phyloP scores from a whole-genome alignment of 2,888 invertebrate genomes.

The Caenorhabditis wallacei region DNA sequence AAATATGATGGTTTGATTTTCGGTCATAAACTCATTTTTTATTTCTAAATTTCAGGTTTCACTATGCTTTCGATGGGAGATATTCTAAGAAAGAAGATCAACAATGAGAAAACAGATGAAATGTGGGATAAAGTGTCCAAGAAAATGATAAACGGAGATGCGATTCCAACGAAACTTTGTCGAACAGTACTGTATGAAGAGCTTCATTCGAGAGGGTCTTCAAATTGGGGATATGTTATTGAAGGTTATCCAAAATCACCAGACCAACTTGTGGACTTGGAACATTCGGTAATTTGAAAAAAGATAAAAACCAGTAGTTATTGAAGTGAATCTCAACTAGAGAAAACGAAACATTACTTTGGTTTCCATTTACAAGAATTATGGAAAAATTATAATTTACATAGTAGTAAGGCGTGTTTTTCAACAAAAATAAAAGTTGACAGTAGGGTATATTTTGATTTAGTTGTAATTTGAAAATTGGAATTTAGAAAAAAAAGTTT shows the following conservation, averaged over 20 bases:
- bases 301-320: too few species aligned
- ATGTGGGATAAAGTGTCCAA: conserved; percentile 81
- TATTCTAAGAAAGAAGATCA: conserved; percentile 83
- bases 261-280: conserved; percentile 83
- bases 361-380: too few species aligned
- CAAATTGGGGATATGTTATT: conserved; percentile 84
- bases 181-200: conserved; percentile 82
- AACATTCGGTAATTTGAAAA: conserved; percentile 70
- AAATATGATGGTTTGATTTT: conserved; percentile 81
- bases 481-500: too few species aligned
- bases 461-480: too few species aligned
- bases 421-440: too few species aligned
- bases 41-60: conserved; percentile 79
- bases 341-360: too few species aligned
- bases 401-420: too few species aligned
- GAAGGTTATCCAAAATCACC: conserved; percentile 85
- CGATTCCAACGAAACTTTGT: conserved; percentile 83
- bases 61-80: conserved; percentile 82
- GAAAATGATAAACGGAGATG: conserved; percentile 82
- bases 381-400: too few species aligned
- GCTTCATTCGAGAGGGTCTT: conserved; percentile 78
- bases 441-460: too few species aligned
- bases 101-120: conserved; percentile 74
- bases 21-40: conserved; percentile 78
- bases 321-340: too few species aligned